Base-by-base conservation (phyloP, 2,113 vertebrate species). In the Rousettus leschenaultii region DNA sequence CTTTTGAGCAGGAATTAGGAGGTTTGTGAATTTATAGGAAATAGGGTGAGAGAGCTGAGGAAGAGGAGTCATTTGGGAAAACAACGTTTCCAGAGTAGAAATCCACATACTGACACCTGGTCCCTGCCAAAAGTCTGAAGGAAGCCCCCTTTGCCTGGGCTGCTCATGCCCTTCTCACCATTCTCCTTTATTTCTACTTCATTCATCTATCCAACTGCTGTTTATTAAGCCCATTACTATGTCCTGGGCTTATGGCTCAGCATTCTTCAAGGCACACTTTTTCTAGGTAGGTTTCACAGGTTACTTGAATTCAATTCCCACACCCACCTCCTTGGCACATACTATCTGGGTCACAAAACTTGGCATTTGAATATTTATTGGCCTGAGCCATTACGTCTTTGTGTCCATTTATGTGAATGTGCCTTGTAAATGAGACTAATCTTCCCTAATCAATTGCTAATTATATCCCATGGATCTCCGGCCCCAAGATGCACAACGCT, bases 381-480 rank as follows among this genome's bases (percentile, higher is more conserved):
- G 8, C 13, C 79, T 84, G n/a, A 92, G 79, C 11, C 9, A 30
- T 71, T 78, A 40, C 12, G 19, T 73, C 70, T 71, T 88, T 92
- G 55, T 19, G 86, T 93, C 57, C 55, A 66, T 45, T 97, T 88
- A 24, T 74, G 30, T 61, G 63, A 48, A 51, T 78, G 77, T 5
- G 38, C 30, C 38, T 88, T 21, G n/a, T 89, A 89, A 97, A 74
- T 63, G n/a, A 89, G 74, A 79, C 6, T 63, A 86, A 83, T 88
- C 43, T 89, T 48, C 33, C 68, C 63, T 83, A 74, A 74, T n/a
- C 55, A 93, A 40, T 70, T 70, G 59, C 51, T 70, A 79, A 68
- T 43, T 87, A 91, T 51, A 86, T 22, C 12, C 57, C n/a, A 7
- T 40, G 53, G 43, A 84, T 89, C 43, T 89, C 70, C 87, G 86